Conservation (phyloP, 2,113 vertebrate genomes). For the Choloepus hoffmanni region DNA sequence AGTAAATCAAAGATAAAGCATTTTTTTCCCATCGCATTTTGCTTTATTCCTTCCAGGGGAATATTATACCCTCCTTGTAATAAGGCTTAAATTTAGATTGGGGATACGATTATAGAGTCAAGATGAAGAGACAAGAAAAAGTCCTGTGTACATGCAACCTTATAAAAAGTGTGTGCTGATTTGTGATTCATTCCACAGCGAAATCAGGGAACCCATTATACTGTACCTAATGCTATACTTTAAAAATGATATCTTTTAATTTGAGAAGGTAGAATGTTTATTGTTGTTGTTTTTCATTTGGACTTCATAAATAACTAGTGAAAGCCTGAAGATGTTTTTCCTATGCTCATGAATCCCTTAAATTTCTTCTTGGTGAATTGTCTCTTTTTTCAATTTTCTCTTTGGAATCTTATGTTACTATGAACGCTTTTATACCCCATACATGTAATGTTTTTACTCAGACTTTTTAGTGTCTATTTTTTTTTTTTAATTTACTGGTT, state of each 20-base stretch:
- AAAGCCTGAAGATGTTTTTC: neutral
- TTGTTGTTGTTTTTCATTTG: neutral
- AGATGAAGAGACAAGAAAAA: neutral
- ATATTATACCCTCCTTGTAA: neutral
- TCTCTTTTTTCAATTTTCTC: neutral
- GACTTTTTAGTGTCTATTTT: neutral
- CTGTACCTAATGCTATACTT: neutral
- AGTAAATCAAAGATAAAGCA: neutral
- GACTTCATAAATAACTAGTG: neutral
- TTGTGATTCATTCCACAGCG: accelerated
- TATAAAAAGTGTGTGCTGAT: accelerated
- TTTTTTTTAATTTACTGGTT: neutral
- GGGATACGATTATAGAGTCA: too few relatives aligned
- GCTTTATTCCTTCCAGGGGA: neutral
- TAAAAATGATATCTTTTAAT: neutral
- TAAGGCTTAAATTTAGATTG: neutral
- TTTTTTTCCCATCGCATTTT: neutral
- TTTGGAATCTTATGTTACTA: neutral
- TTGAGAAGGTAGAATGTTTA: too few relatives aligned
- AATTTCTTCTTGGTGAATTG: neutral
- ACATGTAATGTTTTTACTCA: too few relatives aligned
- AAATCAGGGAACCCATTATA: neutral
- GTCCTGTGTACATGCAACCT: too few relatives aligned
- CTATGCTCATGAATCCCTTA: neutral
- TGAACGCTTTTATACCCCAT: neutral